Conservation (phyloP, 2,888 invertebrate species). For the Andrena fulva region DNA sequence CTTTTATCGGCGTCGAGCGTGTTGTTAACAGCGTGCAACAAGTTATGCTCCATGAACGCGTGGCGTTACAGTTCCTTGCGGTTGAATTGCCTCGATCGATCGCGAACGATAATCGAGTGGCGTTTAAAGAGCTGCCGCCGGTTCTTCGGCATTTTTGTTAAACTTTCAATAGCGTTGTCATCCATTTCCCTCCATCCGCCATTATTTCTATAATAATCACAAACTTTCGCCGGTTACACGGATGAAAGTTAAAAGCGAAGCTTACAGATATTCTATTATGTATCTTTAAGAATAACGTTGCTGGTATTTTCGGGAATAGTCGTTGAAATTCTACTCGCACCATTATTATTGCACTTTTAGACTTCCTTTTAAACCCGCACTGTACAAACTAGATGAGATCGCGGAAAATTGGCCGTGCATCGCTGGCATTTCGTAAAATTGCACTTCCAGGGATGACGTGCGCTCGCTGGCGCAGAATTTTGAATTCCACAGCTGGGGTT, state of each 20-base stretch:
- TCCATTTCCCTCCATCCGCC: background rate
- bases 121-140: background rate
- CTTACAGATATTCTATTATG: too few species aligned
- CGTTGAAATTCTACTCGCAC: too few species aligned
- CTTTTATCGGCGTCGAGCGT: conserved; percentile 27
- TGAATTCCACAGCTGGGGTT: background rate
- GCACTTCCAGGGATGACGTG: conserved; percentile 38
- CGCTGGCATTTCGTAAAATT: conserved; percentile 49
- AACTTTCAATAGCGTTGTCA: background rate
- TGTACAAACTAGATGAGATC: background rate
- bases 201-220: too few species aligned
- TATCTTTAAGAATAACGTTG: too few species aligned
- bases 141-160: background rate
- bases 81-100: conserved; percentile 16
- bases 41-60: conserved; percentile 19
- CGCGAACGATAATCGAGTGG: background rate
- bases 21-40: conserved; percentile 45
- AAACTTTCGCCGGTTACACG: too few species aligned
- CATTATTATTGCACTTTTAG: background rate
- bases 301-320: too few species aligned
- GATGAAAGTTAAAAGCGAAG: too few species aligned
- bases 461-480: background rate
- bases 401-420: conserved; percentile 39
- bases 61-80: conserved; percentile 3
- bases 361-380: background rate